A percentile compares a stretch with the other conserved stretches of the same genome.
Evolutionary conservation across 2,888 invertebrate genomes (phyloP).

Genomic region (Cantharis flavilabris): DNA sequence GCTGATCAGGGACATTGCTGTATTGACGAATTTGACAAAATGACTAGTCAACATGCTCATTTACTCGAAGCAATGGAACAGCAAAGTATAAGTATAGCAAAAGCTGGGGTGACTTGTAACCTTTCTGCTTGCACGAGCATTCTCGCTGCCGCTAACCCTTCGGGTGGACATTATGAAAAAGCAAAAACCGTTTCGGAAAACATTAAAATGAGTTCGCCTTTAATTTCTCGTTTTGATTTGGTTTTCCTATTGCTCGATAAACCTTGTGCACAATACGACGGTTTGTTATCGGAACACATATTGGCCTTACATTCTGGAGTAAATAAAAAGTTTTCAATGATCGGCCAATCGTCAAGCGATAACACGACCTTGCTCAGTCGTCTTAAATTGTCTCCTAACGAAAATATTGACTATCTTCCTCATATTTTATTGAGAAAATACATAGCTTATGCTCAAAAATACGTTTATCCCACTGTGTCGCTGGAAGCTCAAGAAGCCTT

Average conservation of each 20-base stretch:
- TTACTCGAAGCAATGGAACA: slow-evolving; percentile 95
- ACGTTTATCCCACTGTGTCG: slow-evolving; percentile 80
- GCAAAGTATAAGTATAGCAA: slow-evolving; percentile 86
- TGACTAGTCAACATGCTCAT: slow-evolving; percentile 76
- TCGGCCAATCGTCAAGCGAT: background rate
- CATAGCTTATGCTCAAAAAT: slow-evolving; percentile 87
- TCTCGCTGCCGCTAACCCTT: slow-evolving; percentile 92
- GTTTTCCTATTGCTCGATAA: slow-evolving; percentile 89
- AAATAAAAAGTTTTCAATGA: slow-evolving; percentile 35
- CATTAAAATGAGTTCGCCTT: slow-evolving; percentile 80
- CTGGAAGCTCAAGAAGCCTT: slow-evolving; percentile 72
- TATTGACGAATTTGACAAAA: slow-evolving; percentile 96
- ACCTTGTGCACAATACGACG: slow-evolving; percentile 66
- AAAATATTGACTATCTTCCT: slow-evolving; percentile 74
- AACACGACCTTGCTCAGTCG: slow-evolving; percentile 50
- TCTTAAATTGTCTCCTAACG: slow-evolving; percentile 63
- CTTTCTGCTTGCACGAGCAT: slow-evolving; percentile 84
- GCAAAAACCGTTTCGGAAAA: slow-evolving; percentile 89
- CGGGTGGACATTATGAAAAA: slow-evolving; percentile 85
- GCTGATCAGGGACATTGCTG: slow-evolving; percentile 90
- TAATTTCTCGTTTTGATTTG: slow-evolving; percentile 90
- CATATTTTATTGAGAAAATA: slow-evolving; percentile 82
- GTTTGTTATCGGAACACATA: slow-evolving; percentile 80
- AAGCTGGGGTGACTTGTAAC: slow-evolving; percentile 84
- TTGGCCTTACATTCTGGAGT: slow-evolving; percentile 72